These are phyloP conservation scores for Ptyas mucosa DNA, from an alignment of 2,113 vertebrate species.

Conservation along the genomic window DNA sequence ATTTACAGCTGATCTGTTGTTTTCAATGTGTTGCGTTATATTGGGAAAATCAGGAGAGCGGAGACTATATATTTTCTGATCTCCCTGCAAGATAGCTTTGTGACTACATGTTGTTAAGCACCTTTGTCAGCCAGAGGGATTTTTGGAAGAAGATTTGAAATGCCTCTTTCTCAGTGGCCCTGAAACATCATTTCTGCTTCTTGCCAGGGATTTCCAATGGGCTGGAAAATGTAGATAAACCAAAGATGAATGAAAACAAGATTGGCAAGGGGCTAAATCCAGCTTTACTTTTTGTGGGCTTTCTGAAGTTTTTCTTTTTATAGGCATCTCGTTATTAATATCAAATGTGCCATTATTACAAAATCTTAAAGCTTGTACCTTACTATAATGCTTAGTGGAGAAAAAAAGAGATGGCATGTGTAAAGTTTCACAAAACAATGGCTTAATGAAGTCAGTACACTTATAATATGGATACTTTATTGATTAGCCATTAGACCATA, in stretches of 20 bases:
- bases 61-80: not conserved
- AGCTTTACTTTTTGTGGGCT: constrained; percentile 20
- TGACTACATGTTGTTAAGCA: not conserved
- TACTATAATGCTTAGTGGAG: not conserved
- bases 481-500: not conserved
- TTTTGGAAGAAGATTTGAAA: not conserved
- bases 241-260: constrained; percentile 33
- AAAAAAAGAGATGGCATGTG: not conserved
- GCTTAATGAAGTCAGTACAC: not conserved
- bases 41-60: constrained; percentile 25
- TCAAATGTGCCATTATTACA: not conserved
- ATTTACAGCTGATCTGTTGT: constrained; percentile 21
- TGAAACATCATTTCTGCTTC: not conserved
- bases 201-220: constrained; percentile 4
- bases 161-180: constrained; percentile 4
- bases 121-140: constrained; percentile 16
- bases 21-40: constrained; percentile 34
- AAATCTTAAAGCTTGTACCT: not conserved
- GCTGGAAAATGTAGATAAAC: constrained; percentile 36
- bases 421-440: not conserved
- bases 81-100: not conserved
- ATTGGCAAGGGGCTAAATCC: constrained; percentile 15
- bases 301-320: not conserved
- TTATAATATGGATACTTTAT: not conserved
- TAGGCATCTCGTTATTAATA: not conserved